Percentiles rank a stretch among this genome's conserved stretches.
These are phyloP conservation scores for Sternotherus odoratus DNA, from an alignment of 2,797 vertebrate genomes.

Conservation along the genomic window DNA sequence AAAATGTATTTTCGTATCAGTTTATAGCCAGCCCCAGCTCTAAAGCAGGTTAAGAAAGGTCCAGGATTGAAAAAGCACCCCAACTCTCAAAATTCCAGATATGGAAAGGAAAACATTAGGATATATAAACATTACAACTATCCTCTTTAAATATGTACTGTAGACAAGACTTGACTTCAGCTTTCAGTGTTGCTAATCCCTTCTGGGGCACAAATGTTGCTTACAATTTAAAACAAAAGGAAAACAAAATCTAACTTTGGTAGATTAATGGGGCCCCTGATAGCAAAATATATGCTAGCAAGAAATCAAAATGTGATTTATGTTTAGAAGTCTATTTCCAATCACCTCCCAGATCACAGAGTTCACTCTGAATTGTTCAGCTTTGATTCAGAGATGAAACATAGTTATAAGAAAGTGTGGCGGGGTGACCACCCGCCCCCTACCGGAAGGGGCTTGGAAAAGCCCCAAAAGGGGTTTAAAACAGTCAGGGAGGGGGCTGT, in stretches of 20 bases:
- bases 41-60: slow-evolving; percentile 12
- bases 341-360: slow-evolving; percentile 9
- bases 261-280: not conserved
- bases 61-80: not conserved
- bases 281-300: slow-evolving; percentile 1
- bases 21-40: slow-evolving; percentile 9
- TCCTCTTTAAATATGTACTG: not conserved
- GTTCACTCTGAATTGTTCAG: slow-evolving; percentile 45
- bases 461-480: too few species aligned
- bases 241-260: not conserved
- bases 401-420: slow-evolving; percentile 13
- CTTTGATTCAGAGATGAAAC: slow-evolving; percentile 46
- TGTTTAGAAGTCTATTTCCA: slow-evolving; percentile 13
- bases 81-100: slow-evolving; percentile 44
- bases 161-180: not conserved
- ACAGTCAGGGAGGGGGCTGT: too few species aligned
- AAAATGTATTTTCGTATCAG: not conserved
- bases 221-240: slow-evolving; percentile 8
- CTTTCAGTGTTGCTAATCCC: slow-evolving; percentile 34
- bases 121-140: not conserved
- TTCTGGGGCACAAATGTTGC: not conserved
- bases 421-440: too few species aligned
- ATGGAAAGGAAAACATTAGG: slow-evolving; percentile 35
- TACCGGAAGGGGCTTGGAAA: too few species aligned
- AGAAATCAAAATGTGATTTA: slow-evolving; percentile 29